A percentile compares a stretch with the other conserved stretches of the same genome.
These are phyloP conservation scores for Corticium candelabrum DNA, from an alignment of 37 sponge, comb jelly and placozoan genomes.

Conservation along the genomic window DNA sequence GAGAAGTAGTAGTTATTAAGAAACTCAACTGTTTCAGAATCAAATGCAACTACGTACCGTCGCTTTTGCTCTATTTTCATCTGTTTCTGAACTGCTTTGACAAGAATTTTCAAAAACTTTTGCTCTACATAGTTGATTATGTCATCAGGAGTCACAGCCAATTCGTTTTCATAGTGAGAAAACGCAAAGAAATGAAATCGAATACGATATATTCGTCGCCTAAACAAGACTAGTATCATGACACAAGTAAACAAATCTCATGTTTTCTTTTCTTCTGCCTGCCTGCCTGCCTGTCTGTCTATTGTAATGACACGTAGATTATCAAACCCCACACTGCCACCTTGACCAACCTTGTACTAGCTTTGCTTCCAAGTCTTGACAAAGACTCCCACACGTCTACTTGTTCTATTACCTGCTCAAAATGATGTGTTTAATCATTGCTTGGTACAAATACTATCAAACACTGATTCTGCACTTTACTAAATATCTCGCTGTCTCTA, in stretches of 20 bases:
- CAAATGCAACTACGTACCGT: too few species aligned
- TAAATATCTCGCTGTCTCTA: too few species aligned
- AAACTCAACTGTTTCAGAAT: too few species aligned
- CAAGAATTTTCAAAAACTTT: constrained; percentile 39
- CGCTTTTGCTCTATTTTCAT: constrained; percentile 39
- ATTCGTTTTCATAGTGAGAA: constrained; percentile 51
- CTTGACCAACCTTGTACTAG: too few species aligned
- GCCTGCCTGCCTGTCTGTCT: background rate
- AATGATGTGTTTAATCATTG: background rate
- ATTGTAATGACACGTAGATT: too few species aligned
- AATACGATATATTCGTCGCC: too few species aligned
- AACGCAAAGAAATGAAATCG: background rate
- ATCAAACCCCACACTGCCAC: too few species aligned
- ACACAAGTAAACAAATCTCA: background rate
- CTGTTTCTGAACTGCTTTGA: constrained; percentile 29
- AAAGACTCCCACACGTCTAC: constrained; percentile 74
- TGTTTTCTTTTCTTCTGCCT: background rate
- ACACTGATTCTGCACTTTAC: too few species aligned
- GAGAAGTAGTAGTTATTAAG: too few species aligned
- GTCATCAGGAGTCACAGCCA: constrained; percentile 30
- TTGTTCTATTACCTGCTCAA: constrained; percentile 73
- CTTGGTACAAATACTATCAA: background rate
- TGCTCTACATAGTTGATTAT: constrained; percentile 43
- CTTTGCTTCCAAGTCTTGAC: too few species aligned
- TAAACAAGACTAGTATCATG: too few species aligned